Percentiles rank a stretch among this genome's conserved stretches.
phyloP scores from a whole-genome alignment of 2,888 invertebrate genomes.

The Melanchra persicariae region DNA sequence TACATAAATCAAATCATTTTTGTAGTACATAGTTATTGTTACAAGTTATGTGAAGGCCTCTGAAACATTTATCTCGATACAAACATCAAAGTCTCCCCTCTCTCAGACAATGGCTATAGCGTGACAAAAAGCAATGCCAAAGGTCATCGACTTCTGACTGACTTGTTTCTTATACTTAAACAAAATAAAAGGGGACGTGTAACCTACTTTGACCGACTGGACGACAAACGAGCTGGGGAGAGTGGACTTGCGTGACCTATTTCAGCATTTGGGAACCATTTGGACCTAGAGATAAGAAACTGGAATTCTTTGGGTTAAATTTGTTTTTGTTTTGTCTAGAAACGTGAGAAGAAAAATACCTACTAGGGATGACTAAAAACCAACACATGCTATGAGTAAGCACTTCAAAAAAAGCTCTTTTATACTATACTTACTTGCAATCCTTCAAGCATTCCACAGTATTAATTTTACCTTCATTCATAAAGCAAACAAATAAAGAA shows the following conservation, averaged over 20 bases:
- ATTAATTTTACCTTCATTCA: background rate
- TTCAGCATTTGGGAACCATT: conserved; percentile 37
- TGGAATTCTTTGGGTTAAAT: background rate
- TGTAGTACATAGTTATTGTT: no score
- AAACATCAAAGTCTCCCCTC: conserved; percentile 6
- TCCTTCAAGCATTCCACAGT: background rate
- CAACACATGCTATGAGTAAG: no score
- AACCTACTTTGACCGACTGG: conserved; percentile 59
- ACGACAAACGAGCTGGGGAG: conserved; percentile 44
- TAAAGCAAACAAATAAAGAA: background rate
- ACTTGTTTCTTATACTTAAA: conserved; percentile 40
- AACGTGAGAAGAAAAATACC: background rate
- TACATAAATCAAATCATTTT: no score
- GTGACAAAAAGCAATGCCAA: conserved; percentile 48
- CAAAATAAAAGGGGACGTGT: conserved; percentile 48
- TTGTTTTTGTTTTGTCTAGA: background rate
- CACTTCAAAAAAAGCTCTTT: no score
- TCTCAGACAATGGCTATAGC: conserved; percentile 11
- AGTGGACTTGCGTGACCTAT: conserved; percentile 55
- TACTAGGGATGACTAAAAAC: background rate
- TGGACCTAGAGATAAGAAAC: conserved; percentile 12
- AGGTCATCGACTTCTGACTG: conserved; percentile 49
- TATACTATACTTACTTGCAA: background rate
- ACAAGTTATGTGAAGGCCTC: no score
- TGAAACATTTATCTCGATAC: conserved; percentile 6